Evolutionary conservation across 2,797 vertebrate genomes (phyloP).

Genomic region (Brachyrhaphis roseni): DNA sequence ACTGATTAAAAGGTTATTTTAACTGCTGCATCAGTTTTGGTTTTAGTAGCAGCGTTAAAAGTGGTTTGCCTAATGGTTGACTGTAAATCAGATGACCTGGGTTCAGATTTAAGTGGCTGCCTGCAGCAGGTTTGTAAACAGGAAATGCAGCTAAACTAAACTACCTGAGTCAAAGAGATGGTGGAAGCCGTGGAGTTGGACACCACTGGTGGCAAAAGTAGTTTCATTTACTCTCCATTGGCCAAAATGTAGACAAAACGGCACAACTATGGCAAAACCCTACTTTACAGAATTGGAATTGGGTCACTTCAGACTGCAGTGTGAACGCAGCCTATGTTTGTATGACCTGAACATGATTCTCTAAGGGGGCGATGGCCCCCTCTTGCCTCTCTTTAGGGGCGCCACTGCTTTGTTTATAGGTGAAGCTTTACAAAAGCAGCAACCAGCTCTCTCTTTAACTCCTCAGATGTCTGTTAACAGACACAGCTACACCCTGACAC

Average conservation of each 20-base stretch:
- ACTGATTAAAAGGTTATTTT: background rate
- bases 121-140: constrained; percentile 46
- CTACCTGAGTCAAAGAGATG: background rate
- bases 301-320: too few relatives aligned
- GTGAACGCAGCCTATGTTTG: too few relatives aligned
- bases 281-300: too few relatives aligned
- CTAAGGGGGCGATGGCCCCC: too few relatives aligned
- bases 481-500: background rate
- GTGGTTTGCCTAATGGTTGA: background rate
- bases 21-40: background rate
- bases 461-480: background rate
- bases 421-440: background rate
- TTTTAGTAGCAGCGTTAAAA: background rate
- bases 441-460: background rate
- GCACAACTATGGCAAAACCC: background rate
- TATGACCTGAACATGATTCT: too few relatives aligned
- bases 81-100: constrained; percentile 20
- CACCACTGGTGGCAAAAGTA: background rate
- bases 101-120: background rate
- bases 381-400: too few relatives aligned
- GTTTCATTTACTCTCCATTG: background rate
- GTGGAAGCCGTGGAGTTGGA: background rate
- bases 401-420: too few relatives aligned
- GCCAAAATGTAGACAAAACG: background rate
- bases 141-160: constrained; percentile 44